phyloP scores from a whole-genome alignment of 1,140 invertebrate genomes.

The Cataglyphis hispanica region DNA sequence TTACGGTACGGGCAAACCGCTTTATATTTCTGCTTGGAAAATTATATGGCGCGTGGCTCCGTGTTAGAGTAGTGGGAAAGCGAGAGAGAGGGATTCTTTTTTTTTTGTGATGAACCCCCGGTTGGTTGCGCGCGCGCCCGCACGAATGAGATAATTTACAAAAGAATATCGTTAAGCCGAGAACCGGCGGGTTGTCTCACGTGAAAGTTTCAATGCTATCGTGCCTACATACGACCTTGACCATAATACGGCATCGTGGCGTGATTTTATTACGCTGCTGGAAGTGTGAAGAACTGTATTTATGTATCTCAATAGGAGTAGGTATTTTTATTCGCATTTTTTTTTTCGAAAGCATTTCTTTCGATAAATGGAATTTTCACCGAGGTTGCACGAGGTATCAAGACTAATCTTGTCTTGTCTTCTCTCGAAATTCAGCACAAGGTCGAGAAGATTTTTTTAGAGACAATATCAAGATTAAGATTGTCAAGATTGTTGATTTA shows the following conservation, averaged over 20 bases:
- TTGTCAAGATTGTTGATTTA: too few species aligned
- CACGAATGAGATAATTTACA: conserved; percentile 56
- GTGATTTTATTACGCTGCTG: background rate
- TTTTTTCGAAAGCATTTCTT: background rate
- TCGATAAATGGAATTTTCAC: background rate
- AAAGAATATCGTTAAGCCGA: conserved; percentile 12
- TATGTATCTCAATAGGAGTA: background rate
- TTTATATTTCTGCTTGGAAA: conserved; percentile 60
- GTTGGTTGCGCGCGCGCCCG: background rate
- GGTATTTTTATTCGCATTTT: background rate
- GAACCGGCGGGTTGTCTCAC: background rate
- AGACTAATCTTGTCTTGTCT: too few species aligned
- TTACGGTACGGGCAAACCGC: conserved; percentile 51
- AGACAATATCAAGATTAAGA: too few species aligned
- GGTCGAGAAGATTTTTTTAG: too few species aligned
- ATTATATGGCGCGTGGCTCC: conserved; percentile 73
- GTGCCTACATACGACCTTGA: background rate
- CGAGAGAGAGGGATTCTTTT: background rate
- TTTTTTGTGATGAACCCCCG: background rate
- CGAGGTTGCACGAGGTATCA: too few species aligned
- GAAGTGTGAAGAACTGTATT: too few species aligned
- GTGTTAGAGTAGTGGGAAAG: background rate
- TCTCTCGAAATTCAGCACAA: too few species aligned
- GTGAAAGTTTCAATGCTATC: conserved; percentile 24
- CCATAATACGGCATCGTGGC: background rate